A percentile compares a stretch with the other conserved stretches of the same genome.
Conservation (phyloP, 1,140 invertebrate genomes). For the Dufourea novaeangliae region DNA sequence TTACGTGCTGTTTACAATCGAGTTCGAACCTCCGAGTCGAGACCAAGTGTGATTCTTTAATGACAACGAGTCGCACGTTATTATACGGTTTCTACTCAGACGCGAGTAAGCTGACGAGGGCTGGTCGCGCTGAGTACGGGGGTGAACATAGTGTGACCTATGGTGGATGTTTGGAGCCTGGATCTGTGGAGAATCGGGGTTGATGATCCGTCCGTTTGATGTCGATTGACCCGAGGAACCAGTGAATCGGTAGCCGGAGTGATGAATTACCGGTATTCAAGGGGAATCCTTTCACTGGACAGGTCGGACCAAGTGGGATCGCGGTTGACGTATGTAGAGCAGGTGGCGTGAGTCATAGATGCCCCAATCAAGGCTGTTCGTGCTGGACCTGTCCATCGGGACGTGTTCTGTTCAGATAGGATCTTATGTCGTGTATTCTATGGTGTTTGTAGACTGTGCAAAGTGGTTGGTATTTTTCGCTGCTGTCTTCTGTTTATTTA, state of each 20-base stretch:
- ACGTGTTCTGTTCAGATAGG: neutral
- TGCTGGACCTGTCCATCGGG: too few species aligned
- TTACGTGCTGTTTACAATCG: too few species aligned
- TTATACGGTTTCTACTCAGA: too few species aligned
- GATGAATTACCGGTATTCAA: neutral
- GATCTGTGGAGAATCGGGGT: neutral
- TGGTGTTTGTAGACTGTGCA: neutral
- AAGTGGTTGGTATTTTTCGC: neutral
- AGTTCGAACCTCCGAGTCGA: neutral
- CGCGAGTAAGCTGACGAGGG: too few species aligned
- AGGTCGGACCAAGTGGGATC: too few species aligned
- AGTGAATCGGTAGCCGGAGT: slow-evolving; percentile 11
- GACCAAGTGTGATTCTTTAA: slow-evolving; percentile 59
- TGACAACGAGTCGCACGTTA: slow-evolving; percentile 27
- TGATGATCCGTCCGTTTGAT: neutral
- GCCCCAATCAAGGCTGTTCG: neutral
- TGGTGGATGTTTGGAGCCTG: neutral
- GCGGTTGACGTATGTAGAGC: too few species aligned
- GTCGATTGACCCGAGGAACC: neutral
- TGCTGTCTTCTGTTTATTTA: neutral
- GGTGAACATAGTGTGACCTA: neutral
- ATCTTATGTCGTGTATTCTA: neutral
- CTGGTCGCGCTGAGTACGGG: slow-evolving; percentile 4
- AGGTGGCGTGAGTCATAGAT: neutral
- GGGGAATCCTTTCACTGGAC: neutral